phyloP scores from a whole-genome alignment of 2,113 vertebrate species.

The Gallinago paraguaiae region DNA sequence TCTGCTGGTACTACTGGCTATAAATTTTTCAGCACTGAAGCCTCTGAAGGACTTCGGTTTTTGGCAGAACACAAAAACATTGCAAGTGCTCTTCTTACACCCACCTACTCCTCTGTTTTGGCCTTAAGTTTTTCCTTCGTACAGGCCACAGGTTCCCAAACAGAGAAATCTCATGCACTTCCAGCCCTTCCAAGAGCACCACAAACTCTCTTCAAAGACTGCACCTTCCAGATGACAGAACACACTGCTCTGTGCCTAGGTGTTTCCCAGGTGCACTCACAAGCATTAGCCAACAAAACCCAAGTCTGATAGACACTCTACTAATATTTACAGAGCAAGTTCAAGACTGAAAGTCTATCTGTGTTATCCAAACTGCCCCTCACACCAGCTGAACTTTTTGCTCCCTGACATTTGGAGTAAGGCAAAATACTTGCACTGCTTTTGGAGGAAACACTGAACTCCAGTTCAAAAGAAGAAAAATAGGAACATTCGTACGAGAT shows the following conservation, averaged over 20 bases:
- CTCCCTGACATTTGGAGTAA: neutral
- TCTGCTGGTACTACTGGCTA: neutral
- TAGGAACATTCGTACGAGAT: neutral
- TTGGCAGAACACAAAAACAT: neutral
- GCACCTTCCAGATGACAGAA: neutral
- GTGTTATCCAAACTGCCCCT: neutral
- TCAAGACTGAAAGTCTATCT: neutral
- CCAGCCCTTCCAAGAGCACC: neutral
- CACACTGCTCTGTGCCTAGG: neutral
- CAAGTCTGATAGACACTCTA: neutral
- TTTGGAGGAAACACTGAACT: neutral
- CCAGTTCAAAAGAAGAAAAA: neutral
- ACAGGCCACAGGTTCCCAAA: neutral
- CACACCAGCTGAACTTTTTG: neutral
- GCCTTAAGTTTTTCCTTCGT: neutral
- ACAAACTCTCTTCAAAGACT: neutral
- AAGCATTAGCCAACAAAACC: neutral
- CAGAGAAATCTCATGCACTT: neutral
- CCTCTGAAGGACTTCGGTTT: neutral
- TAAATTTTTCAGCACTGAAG: neutral
- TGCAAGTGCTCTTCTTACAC: neutral
- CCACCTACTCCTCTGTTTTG: neutral
- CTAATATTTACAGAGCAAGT: neutral
- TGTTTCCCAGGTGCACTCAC: neutral
- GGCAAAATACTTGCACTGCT: neutral